Evolutionary conservation across 1,140 invertebrate genomes (phyloP).

Genomic region (Pseudomyrmex concolor): DNA sequence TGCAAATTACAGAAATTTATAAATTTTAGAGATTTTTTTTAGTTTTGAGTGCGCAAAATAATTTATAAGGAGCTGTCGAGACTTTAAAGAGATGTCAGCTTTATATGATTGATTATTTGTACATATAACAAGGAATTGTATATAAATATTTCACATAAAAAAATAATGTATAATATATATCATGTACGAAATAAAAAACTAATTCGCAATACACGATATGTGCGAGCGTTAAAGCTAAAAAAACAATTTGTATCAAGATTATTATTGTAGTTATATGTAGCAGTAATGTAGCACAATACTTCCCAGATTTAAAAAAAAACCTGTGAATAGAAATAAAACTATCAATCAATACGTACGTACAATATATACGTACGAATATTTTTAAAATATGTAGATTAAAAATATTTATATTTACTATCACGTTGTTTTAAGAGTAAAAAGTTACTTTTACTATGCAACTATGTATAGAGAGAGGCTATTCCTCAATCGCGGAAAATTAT

Average conservation of each 20-base stretch:
- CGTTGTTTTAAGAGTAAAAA: too few species aligned
- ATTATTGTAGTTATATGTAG: not conserved
- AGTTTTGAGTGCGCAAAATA: conserved; percentile 33
- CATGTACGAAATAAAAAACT: conserved; percentile 35
- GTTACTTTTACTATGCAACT: too few species aligned
- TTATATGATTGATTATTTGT: conserved; percentile 59
- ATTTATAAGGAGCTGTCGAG: conserved; percentile 45
- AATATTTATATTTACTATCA: not conserved
- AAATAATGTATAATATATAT: conserved; percentile 56
- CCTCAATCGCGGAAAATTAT: too few species aligned
- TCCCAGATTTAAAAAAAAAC: not conserved
- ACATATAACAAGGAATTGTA: conserved; percentile 68
- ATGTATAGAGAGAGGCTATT: too few species aligned
- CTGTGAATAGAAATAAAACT: conserved; percentile 8
- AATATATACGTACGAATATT: not conserved
- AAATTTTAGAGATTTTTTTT: conserved; percentile 36
- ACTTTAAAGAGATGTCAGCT: not conserved
- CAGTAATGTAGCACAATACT: too few species aligned
- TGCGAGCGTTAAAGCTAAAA: not conserved
- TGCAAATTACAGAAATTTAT: conserved; percentile 26
- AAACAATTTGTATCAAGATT: not conserved
- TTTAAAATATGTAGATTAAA: not conserved
- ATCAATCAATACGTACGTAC: not conserved
- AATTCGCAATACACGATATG: conserved; percentile 23
- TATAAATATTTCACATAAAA: conserved; percentile 60